Evolutionary conservation across 1,140 invertebrate genomes (phyloP).

Genomic region (Drosophila simulans): DNA sequence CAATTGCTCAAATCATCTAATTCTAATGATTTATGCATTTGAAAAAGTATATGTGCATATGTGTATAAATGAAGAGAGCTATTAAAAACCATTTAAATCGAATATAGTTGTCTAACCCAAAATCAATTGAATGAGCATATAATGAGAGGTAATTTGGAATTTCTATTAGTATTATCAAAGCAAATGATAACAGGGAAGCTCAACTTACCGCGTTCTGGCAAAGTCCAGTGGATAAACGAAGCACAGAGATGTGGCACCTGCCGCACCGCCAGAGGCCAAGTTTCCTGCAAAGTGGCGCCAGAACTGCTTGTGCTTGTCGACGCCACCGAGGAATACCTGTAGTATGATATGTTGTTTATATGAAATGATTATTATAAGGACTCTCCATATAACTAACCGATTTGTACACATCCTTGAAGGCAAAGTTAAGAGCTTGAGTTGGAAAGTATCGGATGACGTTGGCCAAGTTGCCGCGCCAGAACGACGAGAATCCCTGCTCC

Average conservation of each 20-base stretch:
- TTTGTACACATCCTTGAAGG: slow-evolving; percentile 96
- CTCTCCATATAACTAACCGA: slow-evolving; percentile 82
- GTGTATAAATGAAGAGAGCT: too few species aligned
- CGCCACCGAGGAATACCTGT: slow-evolving; percentile 85
- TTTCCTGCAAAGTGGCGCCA: slow-evolving; percentile 94
- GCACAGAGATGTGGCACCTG: slow-evolving; percentile 95
- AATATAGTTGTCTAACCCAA: too few species aligned
- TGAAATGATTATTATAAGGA: not conserved
- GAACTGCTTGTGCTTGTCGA: slow-evolving; percentile 94
- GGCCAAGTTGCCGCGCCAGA: slow-evolving; percentile 97
- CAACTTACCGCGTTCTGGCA: slow-evolving; percentile 89
- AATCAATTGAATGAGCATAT: too few species aligned
- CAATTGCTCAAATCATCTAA: too few species aligned
- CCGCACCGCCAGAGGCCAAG: slow-evolving; percentile 96
- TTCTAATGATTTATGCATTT: too few species aligned
- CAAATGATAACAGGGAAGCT: not conserved
- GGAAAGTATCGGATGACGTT: slow-evolving; percentile 97
- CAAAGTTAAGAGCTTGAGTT: slow-evolving; percentile 98
- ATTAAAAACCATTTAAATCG: too few species aligned
- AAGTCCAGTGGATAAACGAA: slow-evolving; percentile 98
- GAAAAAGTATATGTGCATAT: too few species aligned
- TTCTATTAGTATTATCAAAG: too few species aligned
- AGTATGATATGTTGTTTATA: too few species aligned
- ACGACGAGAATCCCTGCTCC: slow-evolving; percentile 93
- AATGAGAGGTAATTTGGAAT: too few species aligned